phyloP scores from a whole-genome alignment of 2,113 vertebrate genomes.

The Esox niger region DNA sequence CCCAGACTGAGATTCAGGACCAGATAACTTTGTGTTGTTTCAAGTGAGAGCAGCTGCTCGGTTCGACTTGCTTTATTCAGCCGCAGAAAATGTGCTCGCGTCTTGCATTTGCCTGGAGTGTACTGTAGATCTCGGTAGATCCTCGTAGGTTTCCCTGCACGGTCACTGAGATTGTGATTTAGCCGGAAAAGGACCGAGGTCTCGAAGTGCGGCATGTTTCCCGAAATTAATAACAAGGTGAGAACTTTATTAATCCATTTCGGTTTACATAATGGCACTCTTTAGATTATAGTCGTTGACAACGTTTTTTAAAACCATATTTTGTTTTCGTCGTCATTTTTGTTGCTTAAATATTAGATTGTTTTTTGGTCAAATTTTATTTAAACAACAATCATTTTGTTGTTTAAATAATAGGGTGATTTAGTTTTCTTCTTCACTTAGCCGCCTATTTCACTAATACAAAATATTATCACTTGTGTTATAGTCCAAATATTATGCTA shows the following conservation, averaged over 20 bases:
- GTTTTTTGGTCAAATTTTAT: too few relatives aligned
- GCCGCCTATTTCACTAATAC: too few relatives aligned
- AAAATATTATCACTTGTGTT: too few relatives aligned
- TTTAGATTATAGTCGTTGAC: not conserved
- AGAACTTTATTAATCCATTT: constrained; percentile 19
- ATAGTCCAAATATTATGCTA: too few relatives aligned
- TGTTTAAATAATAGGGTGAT: too few relatives aligned
- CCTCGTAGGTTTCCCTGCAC: constrained; percentile 19
- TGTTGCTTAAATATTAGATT: too few relatives aligned
- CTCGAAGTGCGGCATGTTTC: constrained; percentile 64
- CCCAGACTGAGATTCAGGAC: constrained; percentile 21
- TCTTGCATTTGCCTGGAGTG: constrained; percentile 44
- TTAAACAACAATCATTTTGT: too few relatives aligned
- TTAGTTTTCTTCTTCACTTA: too few relatives aligned
- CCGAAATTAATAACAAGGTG: constrained; percentile 79
- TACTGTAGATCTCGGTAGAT: too few relatives aligned
- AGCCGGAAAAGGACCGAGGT: not conserved
- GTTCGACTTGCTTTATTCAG: too few relatives aligned
- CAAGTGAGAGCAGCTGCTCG: not conserved
- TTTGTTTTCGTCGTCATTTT: too few relatives aligned
- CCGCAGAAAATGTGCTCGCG: constrained; percentile 16
- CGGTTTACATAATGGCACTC: not conserved
- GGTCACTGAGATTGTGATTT: constrained; percentile 19
- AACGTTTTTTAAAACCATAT: too few relatives aligned
- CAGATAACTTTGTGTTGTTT: not conserved